Conservation (phyloP, 2,113 vertebrate species). For the Pycnonotus jocosus region DNA sequence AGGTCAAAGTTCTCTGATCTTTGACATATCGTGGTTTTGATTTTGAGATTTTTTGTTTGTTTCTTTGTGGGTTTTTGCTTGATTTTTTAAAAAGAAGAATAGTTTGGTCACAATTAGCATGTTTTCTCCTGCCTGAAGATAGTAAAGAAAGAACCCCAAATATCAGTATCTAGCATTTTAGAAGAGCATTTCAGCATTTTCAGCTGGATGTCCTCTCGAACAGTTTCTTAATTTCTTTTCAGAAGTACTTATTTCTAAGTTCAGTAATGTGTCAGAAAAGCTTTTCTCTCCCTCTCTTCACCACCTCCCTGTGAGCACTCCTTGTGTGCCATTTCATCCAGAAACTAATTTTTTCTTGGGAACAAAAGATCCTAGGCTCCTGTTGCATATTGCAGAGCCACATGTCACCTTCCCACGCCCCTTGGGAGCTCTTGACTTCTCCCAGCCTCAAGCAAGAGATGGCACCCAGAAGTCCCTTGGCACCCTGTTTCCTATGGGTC, state of each 20-base stretch:
- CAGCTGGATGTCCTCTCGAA: not conserved
- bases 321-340: not conserved
- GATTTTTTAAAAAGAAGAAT: not conserved
- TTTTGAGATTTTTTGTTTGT: not conserved
- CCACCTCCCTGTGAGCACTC: not conserved
- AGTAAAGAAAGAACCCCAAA: not conserved
- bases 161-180: not conserved
- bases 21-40: not conserved
- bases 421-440: not conserved
- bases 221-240: not conserved
- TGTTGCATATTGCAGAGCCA: not conserved
- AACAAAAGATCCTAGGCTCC: not conserved
- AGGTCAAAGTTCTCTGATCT: not conserved
- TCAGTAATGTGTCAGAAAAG: not conserved
- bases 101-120: not conserved
- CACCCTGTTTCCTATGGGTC: not conserved
- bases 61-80: not conserved
- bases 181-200: not conserved
- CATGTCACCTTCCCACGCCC: not conserved
- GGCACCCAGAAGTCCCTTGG: not conserved
- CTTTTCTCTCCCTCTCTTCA: not conserved
- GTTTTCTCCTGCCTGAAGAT: not conserved
- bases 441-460: not conserved
- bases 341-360: not conserved
- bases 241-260: not conserved